Percentiles rank a stretch among this genome's conserved stretches.
Evolutionary conservation across 2,113 vertebrate species (phyloP).

Genomic region (Phodopus roborovskii): DNA sequence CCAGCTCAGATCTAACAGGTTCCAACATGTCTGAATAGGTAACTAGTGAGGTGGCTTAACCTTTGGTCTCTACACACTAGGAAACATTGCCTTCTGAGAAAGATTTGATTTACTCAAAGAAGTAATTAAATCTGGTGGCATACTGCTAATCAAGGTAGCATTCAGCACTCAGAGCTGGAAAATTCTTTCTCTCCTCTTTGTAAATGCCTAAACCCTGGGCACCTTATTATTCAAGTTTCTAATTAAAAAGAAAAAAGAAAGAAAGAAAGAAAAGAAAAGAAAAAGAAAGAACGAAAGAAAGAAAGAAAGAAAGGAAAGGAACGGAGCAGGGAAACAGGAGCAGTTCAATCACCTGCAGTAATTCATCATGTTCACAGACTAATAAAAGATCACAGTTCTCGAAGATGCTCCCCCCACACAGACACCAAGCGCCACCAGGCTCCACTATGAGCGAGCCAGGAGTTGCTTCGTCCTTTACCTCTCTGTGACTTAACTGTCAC

Average conservation of each 20-base stretch:
- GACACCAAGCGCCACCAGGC: conserved; percentile 60
- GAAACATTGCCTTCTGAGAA: conserved; percentile 74
- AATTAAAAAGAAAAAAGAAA: conserved; percentile 86
- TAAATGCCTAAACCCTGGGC: conserved; percentile 85
- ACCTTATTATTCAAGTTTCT: conserved; percentile 85
- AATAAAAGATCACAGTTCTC: conserved; percentile 79
- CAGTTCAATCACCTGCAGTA: conserved; percentile 84
- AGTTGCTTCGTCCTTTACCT: conserved; percentile 74
- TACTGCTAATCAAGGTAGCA: conserved; percentile 74
- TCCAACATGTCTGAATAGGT: conserved; percentile 73
- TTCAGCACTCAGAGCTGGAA: conserved; percentile 77
- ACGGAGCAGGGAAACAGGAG: conserved; percentile 51
- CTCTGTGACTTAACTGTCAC: conserved; percentile 84
- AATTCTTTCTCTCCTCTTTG: conserved; percentile 85
- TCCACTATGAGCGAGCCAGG: conserved; percentile 67
- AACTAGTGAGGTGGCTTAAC: conserved; percentile 79
- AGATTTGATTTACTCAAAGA: conserved; percentile 81
- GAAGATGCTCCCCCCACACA: conserved; percentile 79
- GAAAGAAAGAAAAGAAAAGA: conserved; percentile 63
- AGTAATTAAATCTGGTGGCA: conserved; percentile 83
- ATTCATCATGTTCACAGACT: conserved; percentile 85
- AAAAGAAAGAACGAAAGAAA: conserved; percentile 78
- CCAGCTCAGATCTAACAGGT: conserved; percentile 36
- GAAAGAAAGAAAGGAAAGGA: conserved; percentile 63
- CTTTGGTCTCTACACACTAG: conserved; percentile 70